Conservation (phyloP, 2,113 vertebrate genomes). For the Lamprotornis superbus region DNA sequence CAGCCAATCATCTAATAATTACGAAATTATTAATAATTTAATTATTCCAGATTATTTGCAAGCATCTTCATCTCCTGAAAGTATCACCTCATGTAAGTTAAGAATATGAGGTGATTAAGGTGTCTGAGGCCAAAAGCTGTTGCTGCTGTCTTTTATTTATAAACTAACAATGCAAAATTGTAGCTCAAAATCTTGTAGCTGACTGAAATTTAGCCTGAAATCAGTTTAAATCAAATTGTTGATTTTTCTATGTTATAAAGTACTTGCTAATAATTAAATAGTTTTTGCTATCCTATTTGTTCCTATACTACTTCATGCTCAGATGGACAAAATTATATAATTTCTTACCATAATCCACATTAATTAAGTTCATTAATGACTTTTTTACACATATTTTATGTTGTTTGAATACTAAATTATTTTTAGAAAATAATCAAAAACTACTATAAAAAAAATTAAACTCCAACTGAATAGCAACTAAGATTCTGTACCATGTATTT, state of each 20-base stretch:
- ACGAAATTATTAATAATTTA: neutral
- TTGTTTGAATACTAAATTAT: neutral
- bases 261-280: neutral
- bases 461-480: neutral
- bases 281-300: neutral
- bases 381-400: neutral
- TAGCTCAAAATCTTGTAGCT: neutral
- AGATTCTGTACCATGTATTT: neutral
- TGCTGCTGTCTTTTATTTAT: neutral
- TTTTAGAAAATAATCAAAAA: neutral
- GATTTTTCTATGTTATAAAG: neutral
- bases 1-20: neutral
- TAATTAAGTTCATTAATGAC: neutral
- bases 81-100: neutral
- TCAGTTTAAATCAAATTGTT: neutral
- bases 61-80: neutral
- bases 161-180: neutral
- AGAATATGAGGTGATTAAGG: neutral
- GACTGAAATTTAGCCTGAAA: neutral
- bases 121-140: neutral
- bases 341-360: fast-evolving
- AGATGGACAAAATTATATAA: neutral
- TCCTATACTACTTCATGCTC: neutral
- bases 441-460: neutral
- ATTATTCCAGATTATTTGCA: neutral